Conservation (phyloP, 2,888 invertebrate genomes). For the Sinhomidia bicolor region DNA sequence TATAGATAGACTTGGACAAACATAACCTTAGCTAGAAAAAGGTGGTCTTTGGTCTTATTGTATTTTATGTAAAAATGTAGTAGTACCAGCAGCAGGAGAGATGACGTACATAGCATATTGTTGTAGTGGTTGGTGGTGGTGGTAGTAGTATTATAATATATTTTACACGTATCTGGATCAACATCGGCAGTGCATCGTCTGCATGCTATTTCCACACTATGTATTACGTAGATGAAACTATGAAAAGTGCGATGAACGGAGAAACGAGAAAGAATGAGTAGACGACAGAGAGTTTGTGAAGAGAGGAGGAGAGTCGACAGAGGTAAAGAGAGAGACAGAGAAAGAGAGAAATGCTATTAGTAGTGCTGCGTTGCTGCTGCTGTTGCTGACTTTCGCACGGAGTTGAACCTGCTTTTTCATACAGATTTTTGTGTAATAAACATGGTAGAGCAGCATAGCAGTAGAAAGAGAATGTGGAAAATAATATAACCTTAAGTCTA, state of each 20-base stretch:
- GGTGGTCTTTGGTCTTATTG: background rate
- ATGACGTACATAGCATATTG: background rate
- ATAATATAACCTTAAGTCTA: constrained; percentile 17
- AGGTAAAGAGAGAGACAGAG: background rate
- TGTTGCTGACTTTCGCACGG: constrained; percentile 12
- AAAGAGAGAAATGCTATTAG: background rate
- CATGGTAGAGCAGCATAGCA: background rate
- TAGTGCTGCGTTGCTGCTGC: background rate
- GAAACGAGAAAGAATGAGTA: constrained; percentile 30
- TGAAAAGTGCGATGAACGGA: constrained; percentile 54
- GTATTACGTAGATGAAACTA: background rate
- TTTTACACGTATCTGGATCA: background rate
- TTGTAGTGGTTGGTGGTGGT: background rate
- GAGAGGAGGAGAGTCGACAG: background rate
- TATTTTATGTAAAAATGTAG: too few relatives aligned
- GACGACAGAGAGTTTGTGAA: background rate
- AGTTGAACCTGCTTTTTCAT: background rate
- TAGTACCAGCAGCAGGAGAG: too few relatives aligned
- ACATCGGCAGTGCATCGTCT: constrained; percentile 47
- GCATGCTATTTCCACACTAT: background rate
- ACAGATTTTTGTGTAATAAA: too few relatives aligned
- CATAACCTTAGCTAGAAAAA: background rate
- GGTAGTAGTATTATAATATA: background rate
- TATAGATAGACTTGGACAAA: too few relatives aligned
- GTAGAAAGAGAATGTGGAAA: background rate